A percentile compares a stretch with the other conserved stretches of the same genome.
Conservation (phyloP, 1,140 invertebrate genomes). For the Pseudomyrmex dendroicus region DNA sequence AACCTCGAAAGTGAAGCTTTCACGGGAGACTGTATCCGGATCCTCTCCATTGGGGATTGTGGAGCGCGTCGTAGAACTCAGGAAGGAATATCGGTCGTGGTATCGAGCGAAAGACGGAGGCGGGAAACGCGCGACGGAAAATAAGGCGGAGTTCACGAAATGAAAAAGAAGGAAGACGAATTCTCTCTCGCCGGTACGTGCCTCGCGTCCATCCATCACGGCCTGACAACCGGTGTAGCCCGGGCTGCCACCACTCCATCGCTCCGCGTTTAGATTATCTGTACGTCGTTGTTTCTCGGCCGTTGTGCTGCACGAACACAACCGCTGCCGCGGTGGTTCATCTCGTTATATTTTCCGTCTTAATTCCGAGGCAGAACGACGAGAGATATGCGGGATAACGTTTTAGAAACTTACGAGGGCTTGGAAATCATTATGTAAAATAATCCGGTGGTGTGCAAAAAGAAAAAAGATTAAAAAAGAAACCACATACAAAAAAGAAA, state of each 20-base stretch:
- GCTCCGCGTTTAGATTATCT: constrained; percentile 76
- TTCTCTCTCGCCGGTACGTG: constrained; percentile 71
- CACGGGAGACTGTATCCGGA: not conserved
- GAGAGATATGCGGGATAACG: constrained; percentile 41
- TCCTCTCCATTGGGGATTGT: not conserved
- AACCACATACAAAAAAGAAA: constrained; percentile 7
- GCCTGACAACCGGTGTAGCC: constrained; percentile 71
- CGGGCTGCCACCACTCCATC: constrained; percentile 75
- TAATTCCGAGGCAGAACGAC: constrained; percentile 52
- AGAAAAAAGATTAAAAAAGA: not conserved
- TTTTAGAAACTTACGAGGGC: constrained; percentile 31
- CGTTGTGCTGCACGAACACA: constrained; percentile 47
- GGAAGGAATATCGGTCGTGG: constrained; percentile 17
- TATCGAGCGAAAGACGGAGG: constrained; percentile 30
- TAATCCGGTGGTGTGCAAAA: constrained; percentile 24
- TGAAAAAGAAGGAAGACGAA: constrained; percentile 62
- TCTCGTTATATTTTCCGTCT: constrained; percentile 62
- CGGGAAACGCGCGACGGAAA: constrained; percentile 59
- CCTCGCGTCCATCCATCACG: constrained; percentile 74
- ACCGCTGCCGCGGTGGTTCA: constrained; percentile 38
- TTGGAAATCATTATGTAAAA: constrained; percentile 53
- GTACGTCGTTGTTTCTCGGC: constrained; percentile 56
- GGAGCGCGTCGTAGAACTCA: not conserved
- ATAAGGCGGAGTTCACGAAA: constrained; percentile 60
- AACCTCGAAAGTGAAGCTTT: not conserved